These are phyloP conservation scores for Arctia plantaginis DNA, from an alignment of 2,888 invertebrate species.

Conservation along the genomic window DNA sequence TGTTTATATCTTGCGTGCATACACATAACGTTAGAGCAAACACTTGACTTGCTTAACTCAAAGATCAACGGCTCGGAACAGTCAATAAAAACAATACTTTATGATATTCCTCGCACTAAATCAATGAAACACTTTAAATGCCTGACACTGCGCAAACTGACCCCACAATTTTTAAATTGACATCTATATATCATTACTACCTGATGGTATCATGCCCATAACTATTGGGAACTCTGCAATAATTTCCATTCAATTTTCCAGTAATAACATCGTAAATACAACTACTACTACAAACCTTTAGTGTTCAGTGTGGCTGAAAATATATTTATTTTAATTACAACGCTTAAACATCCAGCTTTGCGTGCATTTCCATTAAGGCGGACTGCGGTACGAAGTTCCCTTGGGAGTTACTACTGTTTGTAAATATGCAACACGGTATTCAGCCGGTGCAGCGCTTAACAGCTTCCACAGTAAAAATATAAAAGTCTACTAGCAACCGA, in stretches of 20 bases:
- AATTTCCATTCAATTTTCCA: not conserved
- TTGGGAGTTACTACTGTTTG: conserved; percentile 40
- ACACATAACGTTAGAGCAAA: too few species aligned
- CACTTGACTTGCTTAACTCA: too few species aligned
- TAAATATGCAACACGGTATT: conserved; percentile 37
- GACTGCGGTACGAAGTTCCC: conserved; percentile 33
- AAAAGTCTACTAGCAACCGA: too few species aligned
- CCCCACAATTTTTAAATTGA: not conserved
- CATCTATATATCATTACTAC: not conserved
- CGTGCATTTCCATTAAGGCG: conserved; percentile 62
- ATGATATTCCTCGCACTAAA: not conserved
- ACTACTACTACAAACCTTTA: conserved; percentile 18
- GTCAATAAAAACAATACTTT: not conserved
- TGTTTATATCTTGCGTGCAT: not conserved
- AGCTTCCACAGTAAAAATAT: not conserved
- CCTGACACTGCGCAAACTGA: not conserved
- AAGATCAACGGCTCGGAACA: too few species aligned
- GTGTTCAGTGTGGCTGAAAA: conserved; percentile 29
- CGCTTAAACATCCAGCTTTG: conserved; percentile 64
- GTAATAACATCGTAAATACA: not conserved
- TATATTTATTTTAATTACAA: conserved; percentile 55
- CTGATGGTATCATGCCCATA: not conserved
- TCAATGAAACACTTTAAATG: not conserved
- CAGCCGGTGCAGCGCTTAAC: conserved; percentile 36
- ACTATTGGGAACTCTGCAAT: not conserved